Percentiles rank a stretch among this genome's conserved stretches.
Conservation (phyloP, 2,113 vertebrate species). For the Spermophilus dauricus region DNA sequence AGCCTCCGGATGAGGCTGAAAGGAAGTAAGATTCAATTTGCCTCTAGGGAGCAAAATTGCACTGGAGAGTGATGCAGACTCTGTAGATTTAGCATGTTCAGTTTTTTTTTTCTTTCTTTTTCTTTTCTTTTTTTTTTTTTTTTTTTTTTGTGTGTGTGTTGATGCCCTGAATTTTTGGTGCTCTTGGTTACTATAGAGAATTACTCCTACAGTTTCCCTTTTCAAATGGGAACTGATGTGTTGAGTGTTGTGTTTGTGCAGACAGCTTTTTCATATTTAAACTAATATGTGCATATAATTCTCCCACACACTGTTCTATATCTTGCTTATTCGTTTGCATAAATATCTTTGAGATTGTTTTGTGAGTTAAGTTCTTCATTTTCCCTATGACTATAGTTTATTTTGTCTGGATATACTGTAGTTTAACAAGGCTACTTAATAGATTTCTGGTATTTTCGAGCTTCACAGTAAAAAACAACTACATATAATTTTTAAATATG, state of each 20-base stretch:
- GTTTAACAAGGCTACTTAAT: not conserved
- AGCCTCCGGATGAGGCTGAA: accelerated
- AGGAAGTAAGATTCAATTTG: not conserved
- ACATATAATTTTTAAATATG: no score
- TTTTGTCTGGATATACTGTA: not conserved
- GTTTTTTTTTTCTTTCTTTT: no score
- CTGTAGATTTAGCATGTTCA: not conserved
- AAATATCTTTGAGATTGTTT: not conserved
- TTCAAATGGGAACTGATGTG: no score
- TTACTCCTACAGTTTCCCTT: not conserved
- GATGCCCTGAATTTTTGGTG: not conserved
- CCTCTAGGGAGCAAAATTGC: not conserved
- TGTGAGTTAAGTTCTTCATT: not conserved
- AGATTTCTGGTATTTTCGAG: not conserved
- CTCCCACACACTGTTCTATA: not conserved
- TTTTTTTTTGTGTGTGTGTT: no score
- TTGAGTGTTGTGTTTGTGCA: accelerated
- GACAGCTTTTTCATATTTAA: not conserved
- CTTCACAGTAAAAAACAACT: not conserved
- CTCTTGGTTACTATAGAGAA: not conserved
- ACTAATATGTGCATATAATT: no score
- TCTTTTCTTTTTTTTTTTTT: no score
- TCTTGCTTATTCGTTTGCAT: not conserved
- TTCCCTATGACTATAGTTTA: not conserved
- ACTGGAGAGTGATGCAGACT: not conserved